phyloP scores from a whole-genome alignment of 1,140 invertebrate genomes.

The Camponotus pennsylvanicus region DNA sequence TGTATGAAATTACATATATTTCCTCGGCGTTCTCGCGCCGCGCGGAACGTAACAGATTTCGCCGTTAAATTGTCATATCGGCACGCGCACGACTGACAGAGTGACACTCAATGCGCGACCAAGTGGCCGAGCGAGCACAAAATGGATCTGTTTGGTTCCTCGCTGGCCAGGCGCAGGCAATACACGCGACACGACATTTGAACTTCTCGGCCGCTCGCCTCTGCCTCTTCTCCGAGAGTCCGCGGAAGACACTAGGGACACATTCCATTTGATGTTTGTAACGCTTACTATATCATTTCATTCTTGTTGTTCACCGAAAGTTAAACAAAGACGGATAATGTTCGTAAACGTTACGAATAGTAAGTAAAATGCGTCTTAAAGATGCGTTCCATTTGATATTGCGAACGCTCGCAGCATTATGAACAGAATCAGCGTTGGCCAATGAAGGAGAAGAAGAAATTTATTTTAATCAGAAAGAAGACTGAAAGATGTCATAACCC shows the following conservation, averaged over 20 bases:
- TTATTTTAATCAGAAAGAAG: too few species aligned
- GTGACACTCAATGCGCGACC: neutral
- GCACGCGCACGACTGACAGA: neutral
- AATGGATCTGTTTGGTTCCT: slow-evolving; percentile 31
- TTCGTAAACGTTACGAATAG: too few species aligned
- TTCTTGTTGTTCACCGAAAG: too few species aligned
- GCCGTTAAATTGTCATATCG: slow-evolving; percentile 11
- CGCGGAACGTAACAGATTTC: slow-evolving; percentile 50
- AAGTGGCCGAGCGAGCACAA: neutral
- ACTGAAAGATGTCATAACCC: too few species aligned
- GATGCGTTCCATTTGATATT: too few species aligned
- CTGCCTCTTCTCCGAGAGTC: slow-evolving; percentile 15
- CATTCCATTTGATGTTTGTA: too few species aligned
- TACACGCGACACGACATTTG: slow-evolving; percentile 45
- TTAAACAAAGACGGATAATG: too few species aligned
- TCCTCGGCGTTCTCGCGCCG: slow-evolving; percentile 3
- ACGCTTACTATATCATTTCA: neutral
- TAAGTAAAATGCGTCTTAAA: too few species aligned
- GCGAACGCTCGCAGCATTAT: too few species aligned
- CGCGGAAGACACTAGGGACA: slow-evolving; percentile 6
- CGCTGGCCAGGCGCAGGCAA: slow-evolving; percentile 2
- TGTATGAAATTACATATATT: slow-evolving; percentile 37
- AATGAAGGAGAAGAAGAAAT: too few species aligned
- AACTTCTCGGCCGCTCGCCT: slow-evolving; percentile 3
- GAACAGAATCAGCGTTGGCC: too few species aligned